A percentile compares a stretch with the other conserved stretches of the same genome.
Conservation (phyloP, 92 coral and sea anemone genomes). For the Bergia puertoricense region DNA sequence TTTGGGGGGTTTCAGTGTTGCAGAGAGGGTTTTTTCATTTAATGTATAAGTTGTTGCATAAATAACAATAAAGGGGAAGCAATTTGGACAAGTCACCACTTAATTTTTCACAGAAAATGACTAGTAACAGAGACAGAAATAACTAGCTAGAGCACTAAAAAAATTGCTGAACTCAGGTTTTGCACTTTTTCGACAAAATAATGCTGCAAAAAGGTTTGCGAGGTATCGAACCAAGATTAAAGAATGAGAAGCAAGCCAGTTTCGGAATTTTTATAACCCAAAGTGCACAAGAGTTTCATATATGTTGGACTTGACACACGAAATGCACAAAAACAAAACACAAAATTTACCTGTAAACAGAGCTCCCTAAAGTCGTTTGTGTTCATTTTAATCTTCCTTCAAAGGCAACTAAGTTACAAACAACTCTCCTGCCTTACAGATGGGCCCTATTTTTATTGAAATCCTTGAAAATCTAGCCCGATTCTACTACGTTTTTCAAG, state of each 20-base stretch:
- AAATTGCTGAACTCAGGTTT: slow-evolving; percentile 20
- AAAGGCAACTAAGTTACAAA: slow-evolving; percentile 19
- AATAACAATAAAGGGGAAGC: slow-evolving; percentile 20
- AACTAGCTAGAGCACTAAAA: slow-evolving; percentile 20
- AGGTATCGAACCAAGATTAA: slow-evolving; percentile 16
- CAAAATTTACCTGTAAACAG: slow-evolving; percentile 16
- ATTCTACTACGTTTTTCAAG: background rate
- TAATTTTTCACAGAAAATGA: slow-evolving; percentile 27
- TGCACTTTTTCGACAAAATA: slow-evolving; percentile 24
- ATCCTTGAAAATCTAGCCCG: slow-evolving; percentile 13
- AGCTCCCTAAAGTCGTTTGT: slow-evolving; percentile 23
- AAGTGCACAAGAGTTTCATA: slow-evolving; percentile 20
- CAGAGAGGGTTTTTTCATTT: slow-evolving; percentile 20
- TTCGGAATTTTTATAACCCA: slow-evolving; percentile 9
- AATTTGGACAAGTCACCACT: slow-evolving; percentile 17
- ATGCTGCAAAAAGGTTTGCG: slow-evolving; percentile 20
- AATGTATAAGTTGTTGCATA: slow-evolving; percentile 22
- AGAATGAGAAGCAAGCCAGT: slow-evolving; percentile 31
- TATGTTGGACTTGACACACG: slow-evolving; percentile 29
- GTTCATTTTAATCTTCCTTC: slow-evolving; percentile 16
- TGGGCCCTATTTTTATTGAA: slow-evolving; percentile 17
- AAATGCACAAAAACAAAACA: slow-evolving; percentile 20
- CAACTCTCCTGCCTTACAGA: slow-evolving; percentile 17
- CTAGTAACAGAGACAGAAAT: slow-evolving; percentile 6
- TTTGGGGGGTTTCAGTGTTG: slow-evolving; percentile 32